phyloP scores from a whole-genome alignment of 1,140 invertebrate genomes.

The Aradophagus sp. region DNA sequence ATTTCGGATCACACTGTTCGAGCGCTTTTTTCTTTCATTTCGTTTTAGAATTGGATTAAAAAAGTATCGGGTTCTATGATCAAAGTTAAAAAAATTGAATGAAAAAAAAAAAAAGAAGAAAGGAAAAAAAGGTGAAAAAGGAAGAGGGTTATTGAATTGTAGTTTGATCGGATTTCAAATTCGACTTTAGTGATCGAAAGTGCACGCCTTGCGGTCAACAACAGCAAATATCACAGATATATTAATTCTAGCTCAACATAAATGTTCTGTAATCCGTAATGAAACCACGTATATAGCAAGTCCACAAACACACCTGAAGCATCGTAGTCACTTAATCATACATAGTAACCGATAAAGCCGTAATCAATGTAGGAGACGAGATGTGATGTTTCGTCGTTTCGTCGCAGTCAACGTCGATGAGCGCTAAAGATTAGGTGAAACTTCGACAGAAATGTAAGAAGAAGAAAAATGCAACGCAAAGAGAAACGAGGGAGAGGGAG shows the following conservation, averaged over 20 bases:
- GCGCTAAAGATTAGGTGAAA: conserved; percentile 47
- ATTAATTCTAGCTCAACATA: conserved; percentile 56
- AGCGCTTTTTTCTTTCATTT: no score
- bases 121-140: no score
- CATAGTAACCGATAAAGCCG: conserved; percentile 56
- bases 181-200: no score
- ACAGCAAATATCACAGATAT: conserved; percentile 47
- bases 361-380: conserved; percentile 63
- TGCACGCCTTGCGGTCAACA: conserved; percentile 5
- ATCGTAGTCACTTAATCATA: conserved; percentile 57
- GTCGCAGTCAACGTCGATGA: conserved; percentile 56
- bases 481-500: no score
- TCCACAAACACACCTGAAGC: conserved; percentile 52
- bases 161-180: no score
- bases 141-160: no score
- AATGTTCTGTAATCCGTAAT: conserved; percentile 58
- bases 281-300: conserved; percentile 55
- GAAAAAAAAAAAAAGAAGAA: no score
- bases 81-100: no score
- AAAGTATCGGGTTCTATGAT: no score
- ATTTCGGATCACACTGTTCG: conserved; percentile 52
- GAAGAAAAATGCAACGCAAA: conserved; percentile 1
- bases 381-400: conserved; percentile 59
- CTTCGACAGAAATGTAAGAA: neutral
- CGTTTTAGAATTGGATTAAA: no score